These are phyloP conservation scores for Diphyllodes magnificus DNA, from an alignment of 2,113 vertebrate species.

Conservation along the genomic window DNA sequence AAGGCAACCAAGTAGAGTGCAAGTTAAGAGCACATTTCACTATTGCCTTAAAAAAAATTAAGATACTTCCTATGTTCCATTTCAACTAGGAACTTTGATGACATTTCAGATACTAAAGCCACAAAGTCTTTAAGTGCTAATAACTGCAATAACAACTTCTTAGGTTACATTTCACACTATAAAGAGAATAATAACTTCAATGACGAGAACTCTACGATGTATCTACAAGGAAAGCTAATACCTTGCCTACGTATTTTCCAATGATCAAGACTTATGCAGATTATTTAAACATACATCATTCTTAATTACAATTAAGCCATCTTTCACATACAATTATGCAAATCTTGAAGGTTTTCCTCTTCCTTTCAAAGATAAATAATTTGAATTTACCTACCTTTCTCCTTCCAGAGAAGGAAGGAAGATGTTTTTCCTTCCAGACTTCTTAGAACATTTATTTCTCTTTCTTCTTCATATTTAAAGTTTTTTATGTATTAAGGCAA, in stretches of 20 bases:
- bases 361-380: not conserved
- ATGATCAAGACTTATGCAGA: accelerated
- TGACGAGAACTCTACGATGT: accelerated
- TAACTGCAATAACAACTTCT: not conserved
- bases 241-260: not conserved
- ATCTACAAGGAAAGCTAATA: not conserved
- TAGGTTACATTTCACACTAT: not conserved
- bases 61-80: not conserved
- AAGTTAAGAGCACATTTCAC: not conserved
- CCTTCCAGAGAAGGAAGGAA: not conserved
- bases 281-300: not conserved
- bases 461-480: not conserved
- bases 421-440: not conserved
- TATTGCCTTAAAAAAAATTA: not conserved
- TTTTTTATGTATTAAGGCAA: not conserved
- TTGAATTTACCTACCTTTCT: not conserved
- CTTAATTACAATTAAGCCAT: not conserved
- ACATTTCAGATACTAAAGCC: not conserved
- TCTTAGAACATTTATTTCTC: not conserved
- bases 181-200: not conserved
- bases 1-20: not conserved
- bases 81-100: not conserved
- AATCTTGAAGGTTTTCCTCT: not conserved
- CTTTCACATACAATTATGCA: not conserved
- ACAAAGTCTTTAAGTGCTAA: not conserved